A percentile compares a stretch with the other conserved stretches of the same genome.
Conservation (phyloP, 1,140 invertebrate genomes). For the Drosophila nigromelanica region DNA sequence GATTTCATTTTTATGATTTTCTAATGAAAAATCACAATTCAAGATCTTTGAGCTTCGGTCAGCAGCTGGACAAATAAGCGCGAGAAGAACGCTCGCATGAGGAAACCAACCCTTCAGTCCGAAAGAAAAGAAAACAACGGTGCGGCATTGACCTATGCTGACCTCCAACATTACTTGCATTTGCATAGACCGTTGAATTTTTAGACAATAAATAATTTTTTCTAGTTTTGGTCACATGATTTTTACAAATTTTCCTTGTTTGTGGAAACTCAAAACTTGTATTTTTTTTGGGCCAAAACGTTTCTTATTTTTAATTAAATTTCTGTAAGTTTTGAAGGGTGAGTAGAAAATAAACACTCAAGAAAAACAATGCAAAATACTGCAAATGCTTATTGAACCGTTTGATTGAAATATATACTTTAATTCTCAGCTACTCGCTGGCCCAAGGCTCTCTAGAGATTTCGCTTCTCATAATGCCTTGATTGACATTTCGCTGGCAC, state of each 20-base stretch:
- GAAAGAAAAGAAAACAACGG: slow-evolving; percentile 31
- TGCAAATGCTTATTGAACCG: slow-evolving; percentile 58
- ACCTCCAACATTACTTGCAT: slow-evolving; percentile 66
- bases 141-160: slow-evolving; percentile 67
- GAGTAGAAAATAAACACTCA: background rate
- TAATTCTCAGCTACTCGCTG: slow-evolving; percentile 30
- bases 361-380: background rate
- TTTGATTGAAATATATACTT: slow-evolving; percentile 49
- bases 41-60: slow-evolving; percentile 57
- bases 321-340: slow-evolving; percentile 42
- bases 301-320: slow-evolving; percentile 56
- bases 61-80: slow-evolving; percentile 68
- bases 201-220: slow-evolving; percentile 16
- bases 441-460: slow-evolving; percentile 47
- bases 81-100: background rate
- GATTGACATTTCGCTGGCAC: slow-evolving; percentile 72
- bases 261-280: slow-evolving; percentile 53
- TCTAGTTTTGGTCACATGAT: slow-evolving; percentile 40
- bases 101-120: slow-evolving; percentile 71
- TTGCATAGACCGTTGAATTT: slow-evolving; percentile 55
- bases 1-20: slow-evolving; percentile 78
- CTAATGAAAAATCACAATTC: slow-evolving; percentile 70
- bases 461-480: slow-evolving; percentile 29
- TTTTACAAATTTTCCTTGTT: slow-evolving; percentile 41
- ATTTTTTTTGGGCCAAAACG: slow-evolving; percentile 60